A percentile compares a stretch with the other conserved stretches of the same genome.
phyloP scores from a whole-genome alignment of 2,113 vertebrate species.

The Phylloscopus trochilus region DNA sequence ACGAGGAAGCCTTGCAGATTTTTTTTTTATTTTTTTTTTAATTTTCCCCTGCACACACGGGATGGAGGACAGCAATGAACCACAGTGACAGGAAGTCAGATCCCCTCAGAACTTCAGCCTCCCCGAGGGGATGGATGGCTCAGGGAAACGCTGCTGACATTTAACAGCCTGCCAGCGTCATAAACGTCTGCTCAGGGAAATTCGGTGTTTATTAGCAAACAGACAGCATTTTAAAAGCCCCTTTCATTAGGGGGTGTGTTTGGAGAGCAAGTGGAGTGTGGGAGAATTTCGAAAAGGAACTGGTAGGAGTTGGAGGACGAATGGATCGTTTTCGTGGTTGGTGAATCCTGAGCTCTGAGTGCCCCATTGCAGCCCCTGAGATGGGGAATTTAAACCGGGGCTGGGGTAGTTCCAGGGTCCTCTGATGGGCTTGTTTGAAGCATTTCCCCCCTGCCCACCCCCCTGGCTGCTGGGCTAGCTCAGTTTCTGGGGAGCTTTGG shows the following conservation, averaged over 20 bases:
- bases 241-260: not conserved
- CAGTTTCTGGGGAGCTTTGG: too few relatives aligned
- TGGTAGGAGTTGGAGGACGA: not conserved
- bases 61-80: conserved; percentile 46
- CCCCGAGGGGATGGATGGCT: conserved; percentile 9
- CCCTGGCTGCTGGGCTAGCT: too few relatives aligned
- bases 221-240: not conserved
- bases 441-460: too few relatives aligned
- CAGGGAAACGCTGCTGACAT: not conserved
- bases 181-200: conserved; percentile 13
- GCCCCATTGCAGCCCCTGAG: not conserved
- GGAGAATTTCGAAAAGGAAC: not conserved
- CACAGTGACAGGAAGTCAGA: conserved; percentile 20
- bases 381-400: not conserved
- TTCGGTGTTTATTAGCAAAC: conserved; percentile 27
- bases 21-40: not conserved
- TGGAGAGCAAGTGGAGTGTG: not conserved
- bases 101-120: not conserved
- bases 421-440: not conserved
- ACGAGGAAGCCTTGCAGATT: conserved; percentile 46
- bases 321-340: too few relatives aligned
- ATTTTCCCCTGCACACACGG: conserved; percentile 10
- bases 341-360: not conserved
- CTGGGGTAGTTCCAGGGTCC: not conserved
- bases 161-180: not conserved